Percentiles rank a stretch among this genome's conserved stretches.
phyloP scores from a whole-genome alignment of 2,797 vertebrate genomes.

The Avahi laniger region DNA sequence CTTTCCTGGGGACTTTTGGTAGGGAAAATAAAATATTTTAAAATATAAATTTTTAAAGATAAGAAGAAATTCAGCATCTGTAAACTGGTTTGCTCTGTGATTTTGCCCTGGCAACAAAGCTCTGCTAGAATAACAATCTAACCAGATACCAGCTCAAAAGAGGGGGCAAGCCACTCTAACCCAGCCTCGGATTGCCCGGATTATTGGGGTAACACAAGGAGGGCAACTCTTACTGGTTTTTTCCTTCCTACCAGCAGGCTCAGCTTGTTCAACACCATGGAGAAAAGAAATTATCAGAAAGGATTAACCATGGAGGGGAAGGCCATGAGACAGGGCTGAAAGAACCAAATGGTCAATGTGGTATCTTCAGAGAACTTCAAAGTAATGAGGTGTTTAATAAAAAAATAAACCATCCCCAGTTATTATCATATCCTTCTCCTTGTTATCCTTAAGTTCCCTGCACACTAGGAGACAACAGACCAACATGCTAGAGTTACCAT shows the following conservation, averaged over 20 bases:
- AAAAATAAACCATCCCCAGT: background rate
- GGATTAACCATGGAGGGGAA: background rate
- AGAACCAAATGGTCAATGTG: background rate
- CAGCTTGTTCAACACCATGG: background rate
- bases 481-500: background rate
- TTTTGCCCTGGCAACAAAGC: background rate
- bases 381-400: background rate
- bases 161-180: background rate
- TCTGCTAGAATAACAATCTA: background rate
- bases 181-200: background rate
- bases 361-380: background rate
- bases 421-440: background rate
- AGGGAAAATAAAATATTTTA: background rate
- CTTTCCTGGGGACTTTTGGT: background rate
- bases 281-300: background rate
- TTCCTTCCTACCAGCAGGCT: background rate
- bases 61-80: background rate
- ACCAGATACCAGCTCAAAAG: background rate
- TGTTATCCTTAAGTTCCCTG: background rate
- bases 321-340: background rate
- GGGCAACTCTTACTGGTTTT: background rate
- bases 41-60: background rate
- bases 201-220: background rate
- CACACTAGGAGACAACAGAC: background rate
- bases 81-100: background rate